Conservation (phyloP, 2,888 invertebrate species). For the Reticulitermes lucifugus region DNA sequence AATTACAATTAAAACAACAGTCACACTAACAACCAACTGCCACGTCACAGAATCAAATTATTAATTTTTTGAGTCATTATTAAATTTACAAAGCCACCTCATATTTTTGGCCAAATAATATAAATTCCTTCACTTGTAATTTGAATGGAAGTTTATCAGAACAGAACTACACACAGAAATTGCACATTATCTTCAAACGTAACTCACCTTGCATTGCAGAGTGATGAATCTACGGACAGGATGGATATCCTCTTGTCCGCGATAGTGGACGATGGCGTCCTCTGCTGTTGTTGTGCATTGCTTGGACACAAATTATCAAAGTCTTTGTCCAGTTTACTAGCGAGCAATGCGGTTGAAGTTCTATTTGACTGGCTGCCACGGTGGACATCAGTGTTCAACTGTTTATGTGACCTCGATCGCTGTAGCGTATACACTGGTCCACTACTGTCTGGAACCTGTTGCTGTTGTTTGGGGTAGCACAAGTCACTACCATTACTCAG, state of each 20-base stretch:
- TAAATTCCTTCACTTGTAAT: too few relatives aligned
- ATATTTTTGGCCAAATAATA: too few relatives aligned
- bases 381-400: slow-evolving; percentile 82
- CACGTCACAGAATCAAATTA: too few relatives aligned
- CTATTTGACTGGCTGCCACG: slow-evolving; percentile 66
- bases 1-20: too few relatives aligned
- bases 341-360: slow-evolving; percentile 61
- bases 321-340: slow-evolving; percentile 67
- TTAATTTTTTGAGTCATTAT: too few relatives aligned
- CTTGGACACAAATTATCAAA: slow-evolving; percentile 60
- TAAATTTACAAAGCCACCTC: too few relatives aligned
- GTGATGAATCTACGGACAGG: slow-evolving; percentile 59
- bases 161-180: not conserved
- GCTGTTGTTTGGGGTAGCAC: slow-evolving; percentile 65
- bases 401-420: slow-evolving; percentile 79
- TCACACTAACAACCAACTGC: too few relatives aligned
- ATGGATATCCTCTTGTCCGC: slow-evolving; percentile 64
- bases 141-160: not conserved
- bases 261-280: slow-evolving; percentile 61
- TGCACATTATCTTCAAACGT: too few relatives aligned
- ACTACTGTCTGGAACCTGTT: slow-evolving; percentile 61
- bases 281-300: slow-evolving; percentile 37
- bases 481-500: slow-evolving; percentile 61
- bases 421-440: slow-evolving; percentile 74
- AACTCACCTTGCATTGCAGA: slow-evolving; percentile 59